Evolutionary conservation across 2,797 vertebrate species (phyloP), one percentile per base, ranked within the genome.

Genomic region (Neosilurus mollespiculum): DNA sequence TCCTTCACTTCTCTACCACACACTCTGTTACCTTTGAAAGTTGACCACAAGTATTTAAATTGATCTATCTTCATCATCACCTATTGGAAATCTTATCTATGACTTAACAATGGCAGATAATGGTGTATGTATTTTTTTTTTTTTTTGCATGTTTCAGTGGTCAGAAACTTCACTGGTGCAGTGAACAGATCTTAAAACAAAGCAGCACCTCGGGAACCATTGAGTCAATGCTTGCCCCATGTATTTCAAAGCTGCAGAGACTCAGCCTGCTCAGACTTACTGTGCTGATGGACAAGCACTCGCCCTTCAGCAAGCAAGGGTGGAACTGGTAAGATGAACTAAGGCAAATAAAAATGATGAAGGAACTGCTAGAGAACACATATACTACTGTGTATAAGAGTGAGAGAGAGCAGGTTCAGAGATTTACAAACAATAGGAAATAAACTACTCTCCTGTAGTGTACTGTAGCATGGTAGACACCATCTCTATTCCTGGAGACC

Each of bases 231-330:
- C 93, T 94, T 0, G 93, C 93, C 15, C 89, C 94, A 69, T 93
- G 94, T 87, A 91, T 97, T 81, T 93, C 93, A 79, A 91, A 90
- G 86, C 93, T 96, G 78, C 95, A 95, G 87, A 96, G 96, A 51
- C 92, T 96, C 79, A 94, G 96, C 0, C 82, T 97, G 88, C 87
- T 97, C 84, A 96, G 93, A 73, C 93, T 97, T 90, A 96, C 96
- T 0, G 91, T 95, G 75, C 90, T 97, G 76, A 97, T 97, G 96
- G 96, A 97, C 92, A 96, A 94, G 89, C 91, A 95, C 85, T 96
- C 96, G 0, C 96, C 95, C 0, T 93, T 93, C 92, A 96, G 95
- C 89, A 96, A 95, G 88, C 96, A 97, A 90, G 96, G 96, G 84
- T 97, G 96, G 96, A 96, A 94, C 91, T 97, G 96, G 96, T 97